Evolutionary conservation across 1,140 invertebrate species (phyloP).

Genomic region (Forficula auricularia): DNA sequence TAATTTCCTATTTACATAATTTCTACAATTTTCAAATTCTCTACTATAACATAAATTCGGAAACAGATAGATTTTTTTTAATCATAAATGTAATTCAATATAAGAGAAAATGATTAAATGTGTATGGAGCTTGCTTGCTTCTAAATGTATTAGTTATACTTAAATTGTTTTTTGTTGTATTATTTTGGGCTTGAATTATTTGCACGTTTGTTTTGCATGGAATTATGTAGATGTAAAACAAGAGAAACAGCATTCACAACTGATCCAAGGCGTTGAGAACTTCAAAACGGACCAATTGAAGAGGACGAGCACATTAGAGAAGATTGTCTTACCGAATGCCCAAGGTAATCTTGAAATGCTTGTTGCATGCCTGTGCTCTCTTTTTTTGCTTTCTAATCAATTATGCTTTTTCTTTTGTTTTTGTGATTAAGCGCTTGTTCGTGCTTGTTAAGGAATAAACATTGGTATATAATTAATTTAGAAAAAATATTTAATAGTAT

Average conservation of each 20-base stretch:
- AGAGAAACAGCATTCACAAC: constrained; percentile 51
- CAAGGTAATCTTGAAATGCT: constrained; percentile 39
- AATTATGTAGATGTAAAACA: constrained; percentile 45
- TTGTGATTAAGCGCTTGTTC: background rate
- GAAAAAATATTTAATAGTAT: no score
- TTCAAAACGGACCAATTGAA: constrained; percentile 51
- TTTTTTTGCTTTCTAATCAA: constrained; percentile 1
- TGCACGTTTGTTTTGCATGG: background rate
- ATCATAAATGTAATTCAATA: no score
- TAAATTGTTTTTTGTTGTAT: no score
- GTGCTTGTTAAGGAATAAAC: no score
- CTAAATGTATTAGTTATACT: no score
- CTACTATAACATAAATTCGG: no score
- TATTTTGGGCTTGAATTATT: constrained; percentile 2
- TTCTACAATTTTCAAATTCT: no score
- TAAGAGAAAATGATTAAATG: no score
- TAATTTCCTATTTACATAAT: no score
- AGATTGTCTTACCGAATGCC: constrained; percentile 59
- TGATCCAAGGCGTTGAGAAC: constrained; percentile 53
- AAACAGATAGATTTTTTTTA: no score
- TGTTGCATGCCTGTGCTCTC: background rate
- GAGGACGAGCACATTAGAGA: constrained; percentile 57
- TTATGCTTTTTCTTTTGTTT: background rate
- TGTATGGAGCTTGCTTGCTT: no score
- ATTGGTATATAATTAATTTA: no score